Evolutionary conservation across 1,140 invertebrate genomes (phyloP).

Genomic region (Zaprionus lachaisei): DNA sequence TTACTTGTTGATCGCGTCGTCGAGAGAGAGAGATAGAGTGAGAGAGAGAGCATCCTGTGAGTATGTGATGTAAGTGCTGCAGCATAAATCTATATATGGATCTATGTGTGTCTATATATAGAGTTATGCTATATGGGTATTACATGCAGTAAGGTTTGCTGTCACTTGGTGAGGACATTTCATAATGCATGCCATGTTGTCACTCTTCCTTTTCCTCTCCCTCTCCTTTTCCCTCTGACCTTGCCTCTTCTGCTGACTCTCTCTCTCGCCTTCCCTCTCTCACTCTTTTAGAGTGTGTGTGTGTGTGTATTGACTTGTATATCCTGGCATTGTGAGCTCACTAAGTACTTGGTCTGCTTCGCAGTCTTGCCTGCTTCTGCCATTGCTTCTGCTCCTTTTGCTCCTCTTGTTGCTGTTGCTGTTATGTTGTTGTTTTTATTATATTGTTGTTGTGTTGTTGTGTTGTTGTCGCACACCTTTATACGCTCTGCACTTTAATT

Average conservation of each 20-base stretch:
- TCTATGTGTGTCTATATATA: neutral
- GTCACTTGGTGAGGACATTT: neutral
- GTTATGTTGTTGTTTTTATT: constrained; percentile 15
- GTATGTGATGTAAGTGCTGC: neutral
- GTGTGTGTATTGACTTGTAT: constrained; percentile 28
- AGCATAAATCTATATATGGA: neutral
- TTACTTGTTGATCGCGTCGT: neutral
- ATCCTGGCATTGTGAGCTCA: constrained; percentile 28
- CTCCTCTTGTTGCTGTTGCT: constrained; percentile 5
- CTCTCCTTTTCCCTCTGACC: neutral
- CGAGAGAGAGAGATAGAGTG: neutral
- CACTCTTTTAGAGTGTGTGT: neutral
- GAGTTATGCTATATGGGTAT: neutral
- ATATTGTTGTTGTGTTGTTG: constrained; percentile 6
- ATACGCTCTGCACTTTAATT: constrained; percentile 70
- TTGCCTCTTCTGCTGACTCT: neutral
- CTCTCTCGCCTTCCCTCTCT: neutral
- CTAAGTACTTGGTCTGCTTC: constrained; percentile 20
- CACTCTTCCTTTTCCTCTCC: neutral
- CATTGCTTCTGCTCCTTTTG: neutral
- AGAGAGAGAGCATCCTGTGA: neutral
- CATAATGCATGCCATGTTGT: constrained; percentile 10
- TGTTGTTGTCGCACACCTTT: constrained; percentile 37
- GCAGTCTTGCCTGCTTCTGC: neutral
- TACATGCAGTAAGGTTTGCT: neutral